phyloP scores from a whole-genome alignment of 2,113 vertebrate genomes.

The Megaceryle maxima region DNA sequence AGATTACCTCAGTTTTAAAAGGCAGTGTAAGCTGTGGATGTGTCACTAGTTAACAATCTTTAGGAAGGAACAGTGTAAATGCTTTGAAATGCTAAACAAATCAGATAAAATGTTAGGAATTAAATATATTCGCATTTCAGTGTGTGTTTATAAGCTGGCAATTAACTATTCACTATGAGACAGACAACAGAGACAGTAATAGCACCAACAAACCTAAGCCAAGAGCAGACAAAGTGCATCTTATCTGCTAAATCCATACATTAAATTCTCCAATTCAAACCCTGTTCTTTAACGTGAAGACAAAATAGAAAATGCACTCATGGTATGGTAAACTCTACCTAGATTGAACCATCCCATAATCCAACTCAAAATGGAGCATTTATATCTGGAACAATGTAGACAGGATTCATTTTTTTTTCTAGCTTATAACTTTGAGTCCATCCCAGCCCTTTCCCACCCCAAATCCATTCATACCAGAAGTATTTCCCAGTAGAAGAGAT shows the following conservation, averaged over 20 bases:
- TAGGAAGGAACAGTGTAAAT: background rate
- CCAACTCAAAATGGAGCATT: background rate
- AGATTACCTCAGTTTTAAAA: background rate
- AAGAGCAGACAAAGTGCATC: background rate
- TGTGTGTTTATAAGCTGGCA: background rate
- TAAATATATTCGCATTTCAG: background rate
- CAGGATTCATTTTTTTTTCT: background rate
- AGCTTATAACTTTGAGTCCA: background rate
- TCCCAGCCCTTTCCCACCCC: background rate
- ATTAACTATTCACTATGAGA: background rate
- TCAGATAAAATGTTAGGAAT: background rate
- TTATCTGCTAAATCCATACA: background rate
- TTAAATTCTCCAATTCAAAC: background rate
- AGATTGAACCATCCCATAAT: background rate
- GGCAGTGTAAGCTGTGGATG: background rate
- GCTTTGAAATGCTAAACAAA: background rate
- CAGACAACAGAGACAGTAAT: background rate
- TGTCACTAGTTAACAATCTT: background rate
- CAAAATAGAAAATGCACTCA: background rate
- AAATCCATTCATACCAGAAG: background rate
- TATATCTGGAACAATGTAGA: background rate
- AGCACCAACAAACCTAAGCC: background rate
- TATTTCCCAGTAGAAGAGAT: background rate
- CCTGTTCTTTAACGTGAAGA: background rate
- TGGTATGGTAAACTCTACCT: background rate